These are phyloP conservation scores for Protosalanx chinensis DNA, from an alignment of 2,797 vertebrate species.

Conservation along the genomic window DNA sequence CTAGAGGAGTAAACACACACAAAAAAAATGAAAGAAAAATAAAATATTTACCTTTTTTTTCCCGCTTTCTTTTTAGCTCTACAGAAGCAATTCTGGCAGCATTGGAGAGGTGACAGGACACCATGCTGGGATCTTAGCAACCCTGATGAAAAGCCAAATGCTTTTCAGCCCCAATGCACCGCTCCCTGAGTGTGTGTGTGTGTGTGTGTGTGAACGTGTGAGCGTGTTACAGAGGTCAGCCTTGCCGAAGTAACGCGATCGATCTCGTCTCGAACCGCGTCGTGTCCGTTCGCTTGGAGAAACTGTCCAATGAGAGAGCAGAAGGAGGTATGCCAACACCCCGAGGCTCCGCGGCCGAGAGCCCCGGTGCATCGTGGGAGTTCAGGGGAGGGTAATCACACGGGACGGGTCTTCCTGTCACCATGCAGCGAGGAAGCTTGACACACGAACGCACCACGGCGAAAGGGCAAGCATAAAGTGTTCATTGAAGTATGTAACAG, in stretches of 20 bases:
- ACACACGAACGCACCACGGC: background rate
- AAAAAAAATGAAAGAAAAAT: background rate
- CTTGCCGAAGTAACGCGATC: constrained; percentile 4
- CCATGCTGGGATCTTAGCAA: background rate
- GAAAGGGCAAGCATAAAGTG: background rate
- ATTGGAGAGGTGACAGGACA: constrained; percentile 1
- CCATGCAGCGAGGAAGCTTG: background rate
- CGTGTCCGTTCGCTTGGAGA: background rate
- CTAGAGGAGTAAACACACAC: background rate
- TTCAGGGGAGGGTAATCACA: constrained; percentile 8
- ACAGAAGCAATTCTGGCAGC: background rate
- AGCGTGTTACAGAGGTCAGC: background rate
- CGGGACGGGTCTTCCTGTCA: background rate
- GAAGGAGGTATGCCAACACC: background rate
- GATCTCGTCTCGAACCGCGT: background rate
- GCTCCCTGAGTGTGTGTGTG: background rate
- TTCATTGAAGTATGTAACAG: background rate
- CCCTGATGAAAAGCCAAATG: constrained; percentile 14
- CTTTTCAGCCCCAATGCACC: constrained; percentile 2
- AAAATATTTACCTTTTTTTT: background rate
- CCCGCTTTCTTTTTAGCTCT: too few relatives aligned
- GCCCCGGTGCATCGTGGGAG: constrained; percentile 13
- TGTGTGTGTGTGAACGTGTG: background rate
- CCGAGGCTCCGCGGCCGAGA: background rate
- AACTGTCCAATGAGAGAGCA: background rate